Base-by-base conservation (phyloP, 2,888 invertebrate species). In the Lypha dubia region DNA sequence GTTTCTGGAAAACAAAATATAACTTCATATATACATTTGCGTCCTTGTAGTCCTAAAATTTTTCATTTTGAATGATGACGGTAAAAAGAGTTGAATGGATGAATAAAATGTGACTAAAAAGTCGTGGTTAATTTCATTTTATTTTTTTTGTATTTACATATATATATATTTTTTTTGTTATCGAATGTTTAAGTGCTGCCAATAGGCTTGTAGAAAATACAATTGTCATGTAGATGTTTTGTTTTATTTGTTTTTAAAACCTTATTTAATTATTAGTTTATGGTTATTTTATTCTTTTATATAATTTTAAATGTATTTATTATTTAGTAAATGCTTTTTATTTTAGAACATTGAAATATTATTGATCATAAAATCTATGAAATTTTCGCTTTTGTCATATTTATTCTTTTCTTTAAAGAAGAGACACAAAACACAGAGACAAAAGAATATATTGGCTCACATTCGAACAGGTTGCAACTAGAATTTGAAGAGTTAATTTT, bases 201-300 rank as follows among this genome's bases (percentile, higher is more conserved):
- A 84, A 84, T 77, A 84, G 84, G 84, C 84, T 77, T 73, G 84
- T 84, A 84, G 84, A 84, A 84, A 84, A 84, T 84, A 70, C 58
- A 58, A 15, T 53, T 13, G 71, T 77, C 53, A 51, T 74, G 67
- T 70, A 51, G 35, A 15, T 65, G 51, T 71, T 41, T 60, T 44
- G 13, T 35, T 68, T 46, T 22, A 1, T 46, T 32, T 35, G 58
- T 17, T 17, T 32, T 58, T 58, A 58, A 58, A 58, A 58, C 17
- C 49, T 51, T 63, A 17, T 60, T 56, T 60, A 44, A 35, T 83
- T 32, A 15, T 67, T 73, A 24, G 1, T 53, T 56, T 41, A 46
- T 24, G n/a, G n/a, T n/a, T n/a, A n/a, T n/a, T n/a, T n/a, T n/a
- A n/a, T 80, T 53, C 1, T 11, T 35, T 35, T 58, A 58, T 17